Evolutionary conservation across 2,113 vertebrate genomes (phyloP).

Genomic region (Eretmochelys imbricata): DNA sequence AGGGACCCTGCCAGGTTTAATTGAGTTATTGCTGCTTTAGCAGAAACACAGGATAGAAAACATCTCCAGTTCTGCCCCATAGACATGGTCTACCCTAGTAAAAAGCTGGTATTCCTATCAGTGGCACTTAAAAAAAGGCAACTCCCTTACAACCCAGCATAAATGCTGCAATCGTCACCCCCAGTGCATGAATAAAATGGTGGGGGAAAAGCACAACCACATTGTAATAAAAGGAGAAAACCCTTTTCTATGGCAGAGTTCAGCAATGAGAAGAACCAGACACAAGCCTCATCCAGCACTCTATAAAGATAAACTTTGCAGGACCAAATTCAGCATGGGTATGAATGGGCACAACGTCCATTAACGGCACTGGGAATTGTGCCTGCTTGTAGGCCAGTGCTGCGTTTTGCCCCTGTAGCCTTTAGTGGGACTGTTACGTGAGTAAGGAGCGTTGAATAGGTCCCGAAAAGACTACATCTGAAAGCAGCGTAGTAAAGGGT

Average conservation of each 20-base stretch:
- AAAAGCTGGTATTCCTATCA: neutral
- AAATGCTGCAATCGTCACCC: neutral
- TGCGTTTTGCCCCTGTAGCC: neutral
- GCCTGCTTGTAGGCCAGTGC: neutral
- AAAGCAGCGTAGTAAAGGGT: neutral
- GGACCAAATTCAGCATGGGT: neutral
- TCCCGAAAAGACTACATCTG: neutral
- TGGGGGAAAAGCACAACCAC: neutral
- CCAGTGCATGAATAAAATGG: neutral
- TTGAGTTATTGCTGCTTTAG: accelerated
- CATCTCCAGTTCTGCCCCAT: accelerated
- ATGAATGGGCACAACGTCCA: neutral
- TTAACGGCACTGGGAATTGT: neutral
- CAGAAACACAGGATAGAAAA: neutral
- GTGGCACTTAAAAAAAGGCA: neutral
- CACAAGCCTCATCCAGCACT: neutral
- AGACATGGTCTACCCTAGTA: neutral
- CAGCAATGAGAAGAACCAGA: neutral
- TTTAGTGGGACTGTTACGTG: neutral
- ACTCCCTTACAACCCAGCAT: neutral
- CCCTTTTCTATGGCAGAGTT: neutral
- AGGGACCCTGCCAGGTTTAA: neutral
- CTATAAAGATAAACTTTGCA: neutral
- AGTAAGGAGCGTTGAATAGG: neutral
- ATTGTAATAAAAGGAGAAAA: neutral